Conservation (phyloP, 1,140 invertebrate species). For the Papilio xuthus region DNA sequence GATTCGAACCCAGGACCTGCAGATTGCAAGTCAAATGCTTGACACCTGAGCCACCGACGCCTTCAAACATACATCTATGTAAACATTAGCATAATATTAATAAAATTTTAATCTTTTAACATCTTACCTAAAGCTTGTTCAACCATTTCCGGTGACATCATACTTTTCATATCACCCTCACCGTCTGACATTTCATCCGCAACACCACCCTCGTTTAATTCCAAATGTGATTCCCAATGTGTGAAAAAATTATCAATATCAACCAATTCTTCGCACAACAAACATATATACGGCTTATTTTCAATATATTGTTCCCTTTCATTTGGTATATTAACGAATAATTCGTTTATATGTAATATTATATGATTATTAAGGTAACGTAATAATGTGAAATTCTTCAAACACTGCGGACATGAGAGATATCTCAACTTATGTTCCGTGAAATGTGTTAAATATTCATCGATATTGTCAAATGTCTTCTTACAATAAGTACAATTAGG, state of each 20-base stretch:
- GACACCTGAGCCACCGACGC: too few relatives aligned
- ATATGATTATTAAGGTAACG: neutral
- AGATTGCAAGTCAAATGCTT: too few relatives aligned
- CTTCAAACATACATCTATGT: too few relatives aligned
- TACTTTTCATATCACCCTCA: neutral
- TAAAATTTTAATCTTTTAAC: too few relatives aligned
- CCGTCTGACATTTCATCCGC: neutral
- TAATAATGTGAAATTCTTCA: neutral
- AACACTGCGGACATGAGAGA: neutral
- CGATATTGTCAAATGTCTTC: neutral
- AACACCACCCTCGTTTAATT: neutral
- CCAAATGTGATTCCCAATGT: neutral
- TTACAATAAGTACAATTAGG: neutral
- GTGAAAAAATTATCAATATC: neutral
- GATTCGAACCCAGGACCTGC: too few relatives aligned
- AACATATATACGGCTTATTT: neutral
- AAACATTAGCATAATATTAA: too few relatives aligned
- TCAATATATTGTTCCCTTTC: neutral
- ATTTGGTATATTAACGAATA: neutral
- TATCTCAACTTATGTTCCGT: neutral
- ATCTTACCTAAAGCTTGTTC: neutral
- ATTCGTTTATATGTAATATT: neutral
- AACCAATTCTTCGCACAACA: neutral
- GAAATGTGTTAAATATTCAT: neutral
- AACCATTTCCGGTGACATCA: neutral